Conservation (phyloP, 2,797 vertebrate genomes). For the Momotus momota region DNA sequence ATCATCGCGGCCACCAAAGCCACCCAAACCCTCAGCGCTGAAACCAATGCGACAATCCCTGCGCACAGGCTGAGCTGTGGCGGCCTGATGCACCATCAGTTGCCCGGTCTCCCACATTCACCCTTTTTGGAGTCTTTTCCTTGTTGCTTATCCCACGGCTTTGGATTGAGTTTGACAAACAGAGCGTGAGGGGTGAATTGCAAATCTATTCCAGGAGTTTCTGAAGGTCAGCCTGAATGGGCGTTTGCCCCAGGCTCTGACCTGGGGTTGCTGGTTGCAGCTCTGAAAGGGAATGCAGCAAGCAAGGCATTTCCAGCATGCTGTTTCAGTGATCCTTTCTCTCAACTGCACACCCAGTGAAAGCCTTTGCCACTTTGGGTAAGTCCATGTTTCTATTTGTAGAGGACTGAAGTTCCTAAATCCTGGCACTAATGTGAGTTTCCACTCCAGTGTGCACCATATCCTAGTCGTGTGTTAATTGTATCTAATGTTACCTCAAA, state of each 20-base stretch:
- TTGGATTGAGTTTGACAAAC: not conserved
- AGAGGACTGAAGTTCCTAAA: not conserved
- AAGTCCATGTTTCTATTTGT: not conserved
- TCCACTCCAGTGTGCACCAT: not conserved
- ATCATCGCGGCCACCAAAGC: not conserved
- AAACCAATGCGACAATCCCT: not conserved
- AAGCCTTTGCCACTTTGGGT: not conserved
- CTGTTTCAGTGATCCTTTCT: not conserved
- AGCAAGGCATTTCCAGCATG: not conserved
- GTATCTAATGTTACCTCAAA: not conserved
- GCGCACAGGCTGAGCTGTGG: fast-evolving
- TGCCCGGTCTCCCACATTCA: fast-evolving
- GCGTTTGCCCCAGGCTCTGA: not conserved
- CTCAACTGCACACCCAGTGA: not conserved
- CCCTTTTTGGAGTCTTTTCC: too few relatives aligned
- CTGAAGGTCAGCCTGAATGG: not conserved
- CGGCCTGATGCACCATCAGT: too few relatives aligned
- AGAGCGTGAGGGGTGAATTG: not conserved
- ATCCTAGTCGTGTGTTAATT: not conserved
- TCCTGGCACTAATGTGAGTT: not conserved
- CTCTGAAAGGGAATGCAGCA: not conserved
- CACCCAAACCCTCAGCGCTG: not conserved
- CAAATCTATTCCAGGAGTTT: not conserved
- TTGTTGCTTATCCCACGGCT: fast-evolving
- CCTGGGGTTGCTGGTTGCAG: not conserved